Base-by-base conservation (phyloP, 2,113 vertebrate genomes). In the Prinia subflava region DNA sequence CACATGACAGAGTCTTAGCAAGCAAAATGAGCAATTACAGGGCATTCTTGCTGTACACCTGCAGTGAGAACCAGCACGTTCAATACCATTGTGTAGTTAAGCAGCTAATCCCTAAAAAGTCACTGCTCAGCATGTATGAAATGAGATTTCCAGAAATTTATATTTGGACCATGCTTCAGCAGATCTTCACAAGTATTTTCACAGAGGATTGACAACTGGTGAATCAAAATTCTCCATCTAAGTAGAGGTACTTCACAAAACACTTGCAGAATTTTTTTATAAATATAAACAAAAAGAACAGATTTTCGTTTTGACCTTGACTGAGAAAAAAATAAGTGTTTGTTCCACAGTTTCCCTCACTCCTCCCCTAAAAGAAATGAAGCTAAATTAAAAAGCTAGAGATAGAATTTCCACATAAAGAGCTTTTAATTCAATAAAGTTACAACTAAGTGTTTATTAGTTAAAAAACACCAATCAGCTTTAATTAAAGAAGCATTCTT, bases 41-140 rank as follows among this genome's bases (percentile, higher is more conserved):
- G 23, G 46, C n/a, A 91, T 73, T 92, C 57, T 77, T 62, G 37
- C 67, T 55, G 52, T 53, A 31, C 42, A 91, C 75, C 84, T 92
- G 70, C 90, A 88, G 63, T 59, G 52, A 90, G 63, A 87, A 89
- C 47, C 56, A 78, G 59, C 67, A 77, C 3, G 24, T 65, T 74
- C 82, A 79, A 47, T 56, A 67, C 11, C 35, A 19, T 10, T 53
- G 41, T 55, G 87, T 18, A 60, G 63, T 91, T 95, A 87, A 83
- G 78, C 59, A 74, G 70, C 55, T 92, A 96, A 97, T 83, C 87
- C 59, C 78, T 87, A 76, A 90, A 87, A 95, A 89, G 60, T 60
- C 75, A 70, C 52, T 65, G 63, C 81, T 94, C 74, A 88, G 93
- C 87, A 80, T 31, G 63, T 70, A 80, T n/a, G 42, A 95, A 94